A percentile compares a stretch with the other conserved stretches of the same genome.
Evolutionary conservation across 2,797 vertebrate species (phyloP).

Genomic region (Chromobotia macracanthus): DNA sequence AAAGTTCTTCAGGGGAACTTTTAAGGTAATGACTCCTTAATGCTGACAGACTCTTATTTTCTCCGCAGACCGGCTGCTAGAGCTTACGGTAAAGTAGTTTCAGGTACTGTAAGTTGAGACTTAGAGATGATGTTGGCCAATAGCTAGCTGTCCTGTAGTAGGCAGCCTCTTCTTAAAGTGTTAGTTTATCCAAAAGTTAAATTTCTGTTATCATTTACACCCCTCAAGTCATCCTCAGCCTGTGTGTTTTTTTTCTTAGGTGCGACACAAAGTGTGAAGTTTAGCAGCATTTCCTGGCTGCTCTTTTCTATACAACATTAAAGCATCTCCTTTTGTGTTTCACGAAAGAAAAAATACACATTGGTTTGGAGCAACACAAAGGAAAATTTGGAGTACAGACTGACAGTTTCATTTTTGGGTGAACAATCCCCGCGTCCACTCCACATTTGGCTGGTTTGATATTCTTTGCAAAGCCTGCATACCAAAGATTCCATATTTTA

Average conservation of each 20-base stretch:
- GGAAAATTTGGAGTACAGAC: too few species aligned
- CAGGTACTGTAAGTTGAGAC: not conserved
- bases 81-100: not conserved
- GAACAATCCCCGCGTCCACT: not conserved
- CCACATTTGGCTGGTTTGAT: not conserved
- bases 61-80: conserved; percentile 13
- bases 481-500: not conserved
- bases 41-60: conserved; percentile 28
- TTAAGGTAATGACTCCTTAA: conserved; percentile 43
- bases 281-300: too few species aligned
- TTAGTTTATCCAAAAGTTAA: not conserved
- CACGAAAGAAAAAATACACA: too few species aligned
- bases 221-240: too few species aligned
- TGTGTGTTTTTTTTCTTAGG: too few species aligned
- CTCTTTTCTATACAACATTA: too few species aligned
- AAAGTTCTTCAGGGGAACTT: conserved; percentile 41
- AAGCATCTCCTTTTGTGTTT: too few species aligned
- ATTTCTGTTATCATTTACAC: too few species aligned
- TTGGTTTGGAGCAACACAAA: too few species aligned
- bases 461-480: not conserved
- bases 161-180: not conserved
- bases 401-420: not conserved
- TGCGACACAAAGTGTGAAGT: too few species aligned
- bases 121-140: not conserved
- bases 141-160: not conserved